Conservation (phyloP, 2,797 vertebrate species). For the Liasis olivaceus region DNA sequence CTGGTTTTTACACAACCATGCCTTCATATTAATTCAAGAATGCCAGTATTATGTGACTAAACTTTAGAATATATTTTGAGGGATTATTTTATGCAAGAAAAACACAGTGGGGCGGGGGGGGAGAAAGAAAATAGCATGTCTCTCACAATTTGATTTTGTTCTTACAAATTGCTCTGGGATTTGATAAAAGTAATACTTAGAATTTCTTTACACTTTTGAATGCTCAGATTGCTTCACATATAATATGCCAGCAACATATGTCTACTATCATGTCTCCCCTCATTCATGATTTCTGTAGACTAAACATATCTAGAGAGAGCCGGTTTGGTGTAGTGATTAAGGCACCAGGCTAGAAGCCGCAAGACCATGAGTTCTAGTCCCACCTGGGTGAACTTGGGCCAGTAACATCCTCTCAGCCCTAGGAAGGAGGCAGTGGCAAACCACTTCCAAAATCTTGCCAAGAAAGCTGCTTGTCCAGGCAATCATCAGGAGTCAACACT, state of each 20-base stretch:
- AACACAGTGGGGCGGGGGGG: not conserved
- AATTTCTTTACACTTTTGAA: not conserved
- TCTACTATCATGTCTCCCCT: not conserved
- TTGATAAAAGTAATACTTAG: not conserved
- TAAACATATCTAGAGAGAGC: not conserved
- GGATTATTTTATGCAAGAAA: not conserved
- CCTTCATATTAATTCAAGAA: not conserved
- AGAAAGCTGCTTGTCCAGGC: not conserved
- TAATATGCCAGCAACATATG: not conserved
- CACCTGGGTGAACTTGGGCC: not conserved
- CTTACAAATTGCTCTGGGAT: not conserved
- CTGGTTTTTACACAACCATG: not conserved
- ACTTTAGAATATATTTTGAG: not conserved
- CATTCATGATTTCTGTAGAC: not conserved
- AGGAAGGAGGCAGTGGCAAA: not conserved
- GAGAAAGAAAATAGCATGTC: not conserved
- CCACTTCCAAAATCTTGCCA: not conserved
- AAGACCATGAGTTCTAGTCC: not conserved
- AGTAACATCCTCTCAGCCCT: not conserved
- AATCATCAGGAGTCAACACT: not conserved
- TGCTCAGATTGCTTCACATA: not conserved
- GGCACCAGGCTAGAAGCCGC: not conserved
- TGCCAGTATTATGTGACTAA: not conserved
- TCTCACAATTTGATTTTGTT: not conserved
- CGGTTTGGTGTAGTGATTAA: too few species aligned